Evolutionary conservation across 1,140 invertebrate genomes (phyloP).

Genomic region (Acromyrmex echinatior): DNA sequence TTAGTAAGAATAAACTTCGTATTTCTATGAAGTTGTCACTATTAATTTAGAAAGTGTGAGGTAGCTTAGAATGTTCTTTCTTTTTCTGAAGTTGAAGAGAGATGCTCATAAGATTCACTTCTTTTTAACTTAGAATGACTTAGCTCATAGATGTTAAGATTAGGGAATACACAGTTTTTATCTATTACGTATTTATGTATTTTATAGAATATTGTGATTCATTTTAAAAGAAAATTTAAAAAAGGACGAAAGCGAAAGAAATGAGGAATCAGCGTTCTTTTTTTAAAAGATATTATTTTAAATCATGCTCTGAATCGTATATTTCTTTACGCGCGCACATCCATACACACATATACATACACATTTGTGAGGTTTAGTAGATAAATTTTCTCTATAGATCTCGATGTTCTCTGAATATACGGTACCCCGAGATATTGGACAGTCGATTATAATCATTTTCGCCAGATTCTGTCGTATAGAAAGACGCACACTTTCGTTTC

Average conservation of each 20-base stretch:
- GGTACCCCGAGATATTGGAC: not conserved
- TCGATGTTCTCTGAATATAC: conserved; percentile 1
- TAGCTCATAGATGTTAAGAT: no score
- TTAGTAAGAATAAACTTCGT: no score
- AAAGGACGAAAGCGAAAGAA: not conserved
- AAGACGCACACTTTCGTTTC: conserved; percentile 13
- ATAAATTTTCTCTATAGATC: not conserved
- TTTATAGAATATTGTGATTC: not conserved
- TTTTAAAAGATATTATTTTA: conserved; percentile 1
- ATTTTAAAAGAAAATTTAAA: not conserved
- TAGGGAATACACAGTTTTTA: no score
- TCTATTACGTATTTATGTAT: no score
- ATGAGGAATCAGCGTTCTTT: not conserved
- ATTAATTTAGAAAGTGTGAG: no score
- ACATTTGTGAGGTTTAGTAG: not conserved
- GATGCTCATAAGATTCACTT: no score
- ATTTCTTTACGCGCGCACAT: not conserved
- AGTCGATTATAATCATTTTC: conserved; percentile 43
- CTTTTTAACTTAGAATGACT: no score
- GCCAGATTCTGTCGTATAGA: conserved; percentile 20
- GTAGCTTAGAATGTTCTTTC: no score
- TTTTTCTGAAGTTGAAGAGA: no score
- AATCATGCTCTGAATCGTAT: not conserved
- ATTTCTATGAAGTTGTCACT: no score
- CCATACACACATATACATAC: not conserved